Percentiles rank a stretch among this genome's conserved stretches.
Conservation (phyloP, 2,888 invertebrate species). For the Cyaniris semiargus region DNA sequence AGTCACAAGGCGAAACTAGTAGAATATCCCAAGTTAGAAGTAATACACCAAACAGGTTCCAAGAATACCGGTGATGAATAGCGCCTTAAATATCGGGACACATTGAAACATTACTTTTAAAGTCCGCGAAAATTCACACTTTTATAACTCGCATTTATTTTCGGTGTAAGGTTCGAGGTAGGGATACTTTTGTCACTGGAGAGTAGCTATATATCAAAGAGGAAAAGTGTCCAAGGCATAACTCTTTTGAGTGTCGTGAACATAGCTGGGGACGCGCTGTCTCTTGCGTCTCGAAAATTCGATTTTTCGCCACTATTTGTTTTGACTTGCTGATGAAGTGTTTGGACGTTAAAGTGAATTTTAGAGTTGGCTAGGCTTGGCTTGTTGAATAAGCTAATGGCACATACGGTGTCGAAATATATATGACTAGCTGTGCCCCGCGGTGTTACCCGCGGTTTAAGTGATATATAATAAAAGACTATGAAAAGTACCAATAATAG, state of each 20-base stretch:
- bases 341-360: conserved; percentile 36
- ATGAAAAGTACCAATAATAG: too few relatives aligned
- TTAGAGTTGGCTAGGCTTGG: neutral
- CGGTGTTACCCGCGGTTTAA: too few relatives aligned
- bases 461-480: too few relatives aligned
- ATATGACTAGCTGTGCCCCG: too few relatives aligned
- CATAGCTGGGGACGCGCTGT: conserved; percentile 48
- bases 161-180: conserved; percentile 38
- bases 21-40: neutral
- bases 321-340: conserved; percentile 32
- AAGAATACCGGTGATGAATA: conserved; percentile 3
- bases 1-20: neutral
- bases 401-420: too few relatives aligned
- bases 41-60: neutral
- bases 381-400: neutral
- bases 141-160: conserved; percentile 35
- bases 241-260: conserved; percentile 56
- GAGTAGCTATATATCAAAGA: conserved; percentile 62
- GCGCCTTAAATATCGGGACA: conserved; percentile 18
- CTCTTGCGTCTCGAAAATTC: conserved; percentile 36
- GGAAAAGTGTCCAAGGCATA: conserved; percentile 63
- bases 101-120: conserved; percentile 23
- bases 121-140: conserved; percentile 28
- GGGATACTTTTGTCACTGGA: conserved; percentile 48
- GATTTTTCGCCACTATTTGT: conserved; percentile 36